A percentile compares a stretch with the other conserved stretches of the same genome.
Conservation (phyloP, 2,797 vertebrate genomes). For the Coracias cyanogaster region DNA sequence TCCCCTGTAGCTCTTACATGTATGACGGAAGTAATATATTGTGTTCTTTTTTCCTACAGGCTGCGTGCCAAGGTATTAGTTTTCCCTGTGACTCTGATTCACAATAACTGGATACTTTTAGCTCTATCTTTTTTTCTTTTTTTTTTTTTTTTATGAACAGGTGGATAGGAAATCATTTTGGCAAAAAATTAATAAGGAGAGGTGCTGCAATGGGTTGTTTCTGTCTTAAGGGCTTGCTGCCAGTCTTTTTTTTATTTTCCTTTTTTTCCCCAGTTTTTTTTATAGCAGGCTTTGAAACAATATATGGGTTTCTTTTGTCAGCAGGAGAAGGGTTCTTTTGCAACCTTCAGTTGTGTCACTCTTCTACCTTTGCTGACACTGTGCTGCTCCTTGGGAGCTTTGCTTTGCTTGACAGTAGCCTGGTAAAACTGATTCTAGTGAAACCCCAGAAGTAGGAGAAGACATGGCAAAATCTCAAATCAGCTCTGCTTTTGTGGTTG, state of each 20-base stretch:
- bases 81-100: neutral
- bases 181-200: conserved; percentile 20
- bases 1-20: conserved; percentile 11
- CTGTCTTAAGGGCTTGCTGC: neutral
- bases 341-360: neutral
- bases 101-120: neutral
- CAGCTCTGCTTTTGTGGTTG: neutral
- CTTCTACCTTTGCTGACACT: neutral
- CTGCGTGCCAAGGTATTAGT: neutral
- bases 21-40: conserved; percentile 46
- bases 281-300: neutral
- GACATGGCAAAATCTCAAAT: neutral
- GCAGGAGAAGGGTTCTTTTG: neutral
- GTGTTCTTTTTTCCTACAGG: conserved; percentile 36
- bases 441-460: neutral
- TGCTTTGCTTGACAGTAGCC: neutral
- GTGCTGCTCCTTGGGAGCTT: neutral
- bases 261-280: neutral
- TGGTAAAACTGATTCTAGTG: neutral
- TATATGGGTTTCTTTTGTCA: neutral
- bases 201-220: neutral
- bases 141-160: conserved; percentile 21
- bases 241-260: neutral
- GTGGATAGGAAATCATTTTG: conserved; percentile 37
- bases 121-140: neutral